Evolutionary conservation across 2,113 vertebrate species (phyloP).

Genomic region (Ia io): DNA sequence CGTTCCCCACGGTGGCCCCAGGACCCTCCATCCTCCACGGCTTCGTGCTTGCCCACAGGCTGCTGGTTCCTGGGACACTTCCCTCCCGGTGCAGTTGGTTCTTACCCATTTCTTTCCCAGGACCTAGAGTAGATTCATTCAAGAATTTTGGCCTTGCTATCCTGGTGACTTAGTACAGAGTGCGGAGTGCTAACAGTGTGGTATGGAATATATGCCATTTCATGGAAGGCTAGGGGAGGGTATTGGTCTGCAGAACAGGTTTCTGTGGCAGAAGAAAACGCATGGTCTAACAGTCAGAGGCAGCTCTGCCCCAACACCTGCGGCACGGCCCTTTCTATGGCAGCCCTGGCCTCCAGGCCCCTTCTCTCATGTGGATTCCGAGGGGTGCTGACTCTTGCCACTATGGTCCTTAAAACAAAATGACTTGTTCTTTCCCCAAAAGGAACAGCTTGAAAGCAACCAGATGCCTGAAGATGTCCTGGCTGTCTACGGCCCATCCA

Average conservation of each 20-base stretch:
- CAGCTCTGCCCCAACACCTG: neutral
- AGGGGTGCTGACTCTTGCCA: neutral
- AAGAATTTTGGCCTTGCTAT: neutral
- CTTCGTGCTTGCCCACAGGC: neutral
- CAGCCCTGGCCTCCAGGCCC: neutral
- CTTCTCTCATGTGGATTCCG: rapidly evolving
- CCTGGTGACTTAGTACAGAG: neutral
- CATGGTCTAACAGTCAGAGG: neutral
- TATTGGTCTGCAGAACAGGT: neutral
- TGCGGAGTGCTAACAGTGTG: neutral
- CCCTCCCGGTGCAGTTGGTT: neutral
- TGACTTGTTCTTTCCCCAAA: neutral
- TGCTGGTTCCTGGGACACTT: neutral
- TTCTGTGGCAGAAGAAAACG: neutral
- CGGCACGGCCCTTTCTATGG: rapidly evolving
- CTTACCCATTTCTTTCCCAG: neutral
- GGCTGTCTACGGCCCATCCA: no score
- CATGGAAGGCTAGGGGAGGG: neutral
- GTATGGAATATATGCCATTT: neutral
- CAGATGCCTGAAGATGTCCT: neutral
- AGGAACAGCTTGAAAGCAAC: neutral
- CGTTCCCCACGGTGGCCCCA: neutral
- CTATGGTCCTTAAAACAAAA: neutral
- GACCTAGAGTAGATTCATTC: neutral
- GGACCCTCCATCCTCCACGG: neutral